Evolutionary conservation across 2,113 vertebrate species (phyloP).

Genomic region (Bambusicola thoracicus): DNA sequence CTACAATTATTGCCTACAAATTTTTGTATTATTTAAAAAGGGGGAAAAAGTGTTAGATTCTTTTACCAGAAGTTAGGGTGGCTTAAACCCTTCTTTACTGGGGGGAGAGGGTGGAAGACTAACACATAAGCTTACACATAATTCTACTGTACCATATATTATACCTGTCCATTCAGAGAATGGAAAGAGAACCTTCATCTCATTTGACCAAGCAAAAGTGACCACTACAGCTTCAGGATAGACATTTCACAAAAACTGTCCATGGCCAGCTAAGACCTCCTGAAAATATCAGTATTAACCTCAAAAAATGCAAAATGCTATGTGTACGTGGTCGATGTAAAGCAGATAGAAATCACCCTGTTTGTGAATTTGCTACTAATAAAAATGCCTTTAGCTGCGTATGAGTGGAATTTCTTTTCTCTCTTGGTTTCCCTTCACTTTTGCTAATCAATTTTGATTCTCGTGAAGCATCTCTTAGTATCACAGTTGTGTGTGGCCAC

Average conservation of each 20-base stretch:
- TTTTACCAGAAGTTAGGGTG: background rate
- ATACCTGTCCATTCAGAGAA: background rate
- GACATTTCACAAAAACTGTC: background rate
- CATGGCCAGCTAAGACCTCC: background rate
- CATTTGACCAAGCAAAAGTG: background rate
- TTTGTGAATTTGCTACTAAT: background rate
- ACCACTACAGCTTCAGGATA: background rate
- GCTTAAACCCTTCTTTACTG: background rate
- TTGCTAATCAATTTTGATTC: background rate
- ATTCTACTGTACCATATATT: background rate
- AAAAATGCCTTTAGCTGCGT: background rate
- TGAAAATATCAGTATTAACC: background rate
- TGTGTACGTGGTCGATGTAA: background rate
- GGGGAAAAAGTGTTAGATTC: background rate
- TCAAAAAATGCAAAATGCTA: background rate
- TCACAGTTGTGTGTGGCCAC: background rate
- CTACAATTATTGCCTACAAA: background rate
- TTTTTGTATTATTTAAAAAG: background rate
- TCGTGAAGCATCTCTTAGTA: background rate
- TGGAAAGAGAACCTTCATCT: background rate
- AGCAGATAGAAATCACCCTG: background rate
- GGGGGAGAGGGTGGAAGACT: rapidly evolving
- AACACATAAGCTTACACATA: background rate
- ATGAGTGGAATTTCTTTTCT: background rate
- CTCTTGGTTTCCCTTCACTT: background rate